A percentile compares a stretch with the other conserved stretches of the same genome.
phyloP scores from a whole-genome alignment of 2,888 invertebrate genomes.

The Pogonocherus hispidulus region DNA sequence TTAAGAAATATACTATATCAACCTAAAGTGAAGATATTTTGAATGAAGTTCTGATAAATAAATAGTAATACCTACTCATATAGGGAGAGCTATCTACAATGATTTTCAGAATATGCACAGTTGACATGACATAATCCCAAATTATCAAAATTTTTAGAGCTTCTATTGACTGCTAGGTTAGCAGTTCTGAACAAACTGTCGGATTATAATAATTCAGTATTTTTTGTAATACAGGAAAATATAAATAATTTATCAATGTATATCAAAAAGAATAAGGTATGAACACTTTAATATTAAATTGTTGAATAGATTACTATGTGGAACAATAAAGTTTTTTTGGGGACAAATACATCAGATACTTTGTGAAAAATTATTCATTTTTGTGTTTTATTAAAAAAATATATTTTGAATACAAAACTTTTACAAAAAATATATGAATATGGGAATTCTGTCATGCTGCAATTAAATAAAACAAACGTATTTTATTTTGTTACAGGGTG shows the following conservation, averaged over 20 bases:
- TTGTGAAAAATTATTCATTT: not conserved
- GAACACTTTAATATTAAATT: not conserved
- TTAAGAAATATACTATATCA: not conserved
- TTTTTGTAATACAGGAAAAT: too few species aligned
- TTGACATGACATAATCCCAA: not conserved
- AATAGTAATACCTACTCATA: not conserved
- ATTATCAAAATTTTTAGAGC: not conserved
- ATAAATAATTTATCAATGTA: too few species aligned
- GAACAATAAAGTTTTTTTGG: not conserved
- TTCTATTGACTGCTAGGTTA: not conserved
- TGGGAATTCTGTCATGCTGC: slow-evolving; percentile 12
- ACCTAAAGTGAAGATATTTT: too few species aligned
- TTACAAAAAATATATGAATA: slow-evolving; percentile 15
- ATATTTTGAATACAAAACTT: slow-evolving; percentile 18
- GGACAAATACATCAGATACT: not conserved
- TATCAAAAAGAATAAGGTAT: too few species aligned
- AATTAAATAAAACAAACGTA: slow-evolving; percentile 7
- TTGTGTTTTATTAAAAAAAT: slow-evolving; percentile 22
- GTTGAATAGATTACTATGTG: not conserved
- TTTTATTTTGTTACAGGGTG: slow-evolving; percentile 7
- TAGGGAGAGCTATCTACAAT: not conserved
- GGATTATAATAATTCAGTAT: too few species aligned
- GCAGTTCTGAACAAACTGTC: too few species aligned
- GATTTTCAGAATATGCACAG: not conserved
- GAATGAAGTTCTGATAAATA: not conserved